A percentile compares a stretch with the other conserved stretches of the same genome.
Evolutionary conservation across 2,888 invertebrate genomes (phyloP).

Genomic region (Liopterus haemorrhoidalis): DNA sequence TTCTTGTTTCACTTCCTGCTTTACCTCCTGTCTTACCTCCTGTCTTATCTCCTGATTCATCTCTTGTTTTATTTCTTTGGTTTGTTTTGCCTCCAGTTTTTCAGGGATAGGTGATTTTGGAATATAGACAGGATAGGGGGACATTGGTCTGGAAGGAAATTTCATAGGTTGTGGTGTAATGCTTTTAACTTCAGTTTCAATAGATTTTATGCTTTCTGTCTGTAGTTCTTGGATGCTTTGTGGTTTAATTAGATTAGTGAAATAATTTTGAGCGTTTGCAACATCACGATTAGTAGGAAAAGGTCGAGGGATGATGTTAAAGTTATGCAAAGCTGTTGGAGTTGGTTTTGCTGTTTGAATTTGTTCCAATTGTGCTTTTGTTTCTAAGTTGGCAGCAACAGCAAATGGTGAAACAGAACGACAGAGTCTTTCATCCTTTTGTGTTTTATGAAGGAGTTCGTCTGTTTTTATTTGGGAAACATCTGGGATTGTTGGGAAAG

Average conservation of each 20-base stretch:
- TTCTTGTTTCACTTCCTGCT: constrained; percentile 12
- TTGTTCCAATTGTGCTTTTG: constrained; percentile 3
- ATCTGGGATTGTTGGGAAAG: constrained; percentile 41
- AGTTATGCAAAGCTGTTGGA: constrained; percentile 9
- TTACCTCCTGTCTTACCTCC: constrained; percentile 7
- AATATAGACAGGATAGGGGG: constrained; percentile 18
- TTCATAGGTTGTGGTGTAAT: constrained; percentile 6
- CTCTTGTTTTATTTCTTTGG: too few species aligned
- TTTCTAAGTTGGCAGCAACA: not conserved
- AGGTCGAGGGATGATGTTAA: constrained; percentile 17
- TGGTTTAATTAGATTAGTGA: too few species aligned
- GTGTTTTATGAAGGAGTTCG: constrained; percentile 16
- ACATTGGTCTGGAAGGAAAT: constrained; percentile 13
- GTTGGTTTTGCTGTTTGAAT: too few species aligned
- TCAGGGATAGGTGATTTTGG: too few species aligned
- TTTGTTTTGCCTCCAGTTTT: too few species aligned
- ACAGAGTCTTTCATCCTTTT: constrained; percentile 11
- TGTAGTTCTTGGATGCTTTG: too few species aligned
- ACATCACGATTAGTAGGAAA: constrained; percentile 15
- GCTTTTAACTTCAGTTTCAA: constrained; percentile 1
- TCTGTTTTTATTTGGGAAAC: constrained; percentile 35
- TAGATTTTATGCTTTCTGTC: not conserved
- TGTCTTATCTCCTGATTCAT: constrained; percentile 12
- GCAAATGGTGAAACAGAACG: constrained; percentile 25
- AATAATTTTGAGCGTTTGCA: too few species aligned